These are phyloP conservation scores for Struthidea cinerea DNA, from an alignment of 2,113 vertebrate genomes.

Conservation along the genomic window DNA sequence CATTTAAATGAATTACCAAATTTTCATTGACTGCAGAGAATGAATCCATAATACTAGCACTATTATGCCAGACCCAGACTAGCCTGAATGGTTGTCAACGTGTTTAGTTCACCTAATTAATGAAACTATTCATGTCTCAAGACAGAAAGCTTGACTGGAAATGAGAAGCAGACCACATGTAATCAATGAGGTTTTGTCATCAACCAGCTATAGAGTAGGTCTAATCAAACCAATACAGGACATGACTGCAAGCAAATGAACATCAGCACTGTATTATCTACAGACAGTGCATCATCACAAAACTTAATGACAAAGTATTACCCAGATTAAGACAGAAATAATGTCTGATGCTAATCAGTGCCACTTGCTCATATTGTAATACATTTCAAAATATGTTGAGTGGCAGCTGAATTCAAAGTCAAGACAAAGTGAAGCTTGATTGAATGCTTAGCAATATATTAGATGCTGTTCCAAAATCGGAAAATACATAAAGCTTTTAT, in stretches of 20 bases:
- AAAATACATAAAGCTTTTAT: background rate
- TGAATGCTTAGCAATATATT: background rate
- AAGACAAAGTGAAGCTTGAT: background rate
- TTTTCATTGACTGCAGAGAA: background rate
- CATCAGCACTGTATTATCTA: background rate
- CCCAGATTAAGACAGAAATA: background rate
- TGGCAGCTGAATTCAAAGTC: background rate
- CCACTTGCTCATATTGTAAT: background rate
- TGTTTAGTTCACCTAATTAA: constrained; percentile 49
- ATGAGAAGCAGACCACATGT: constrained; percentile 35
- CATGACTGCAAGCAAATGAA: background rate
- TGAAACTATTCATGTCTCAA: constrained; percentile 32
- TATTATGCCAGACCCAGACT: background rate
- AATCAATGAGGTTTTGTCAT: constrained; percentile 44
- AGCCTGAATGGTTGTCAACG: background rate
- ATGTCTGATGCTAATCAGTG: background rate
- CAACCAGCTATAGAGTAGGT: background rate
- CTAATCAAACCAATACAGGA: constrained; percentile 20
- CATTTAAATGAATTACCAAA: constrained; percentile 35
- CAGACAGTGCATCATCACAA: background rate
- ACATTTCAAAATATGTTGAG: background rate
- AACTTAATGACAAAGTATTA: background rate
- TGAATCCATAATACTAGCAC: background rate
- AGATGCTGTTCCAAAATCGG: background rate
- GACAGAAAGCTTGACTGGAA: constrained; percentile 30